These are phyloP conservation scores for Leptarthrus brevirostris DNA, from an alignment of 2,888 invertebrate species.

Conservation along the genomic window DNA sequence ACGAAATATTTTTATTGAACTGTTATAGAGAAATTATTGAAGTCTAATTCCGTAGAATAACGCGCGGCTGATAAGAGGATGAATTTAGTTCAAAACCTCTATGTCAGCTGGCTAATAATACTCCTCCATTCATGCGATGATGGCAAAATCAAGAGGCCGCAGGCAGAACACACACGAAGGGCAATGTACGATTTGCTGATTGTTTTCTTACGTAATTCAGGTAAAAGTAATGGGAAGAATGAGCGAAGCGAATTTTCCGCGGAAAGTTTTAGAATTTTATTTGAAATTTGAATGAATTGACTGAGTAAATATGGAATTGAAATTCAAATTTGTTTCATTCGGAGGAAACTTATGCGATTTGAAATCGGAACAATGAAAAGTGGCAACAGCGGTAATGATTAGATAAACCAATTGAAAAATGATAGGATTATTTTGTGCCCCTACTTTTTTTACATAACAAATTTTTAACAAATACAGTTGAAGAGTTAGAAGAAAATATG, in stretches of 20 bases:
- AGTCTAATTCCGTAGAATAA: constrained; percentile 26
- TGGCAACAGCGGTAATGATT: no score
- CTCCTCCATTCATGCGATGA: neutral
- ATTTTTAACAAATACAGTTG: no score
- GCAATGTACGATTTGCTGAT: constrained; percentile 36
- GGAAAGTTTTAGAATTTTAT: neutral
- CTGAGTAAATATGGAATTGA: no score
- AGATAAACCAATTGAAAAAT: no score
- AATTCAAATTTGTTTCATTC: no score
- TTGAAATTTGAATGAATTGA: no score
- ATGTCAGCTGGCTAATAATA: constrained; percentile 29
- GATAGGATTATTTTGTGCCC: no score
- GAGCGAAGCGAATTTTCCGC: neutral
- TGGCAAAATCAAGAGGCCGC: neutral
- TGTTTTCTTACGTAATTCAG: constrained; percentile 42
- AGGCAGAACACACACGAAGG: constrained; percentile 9
- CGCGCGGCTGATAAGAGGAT: constrained; percentile 25
- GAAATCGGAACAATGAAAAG: no score
- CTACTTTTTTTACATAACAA: no score
- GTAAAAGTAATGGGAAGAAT: neutral
- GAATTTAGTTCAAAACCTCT: constrained; percentile 31
- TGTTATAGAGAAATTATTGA: constrained; percentile 27
- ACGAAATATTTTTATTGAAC: constrained; percentile 21
- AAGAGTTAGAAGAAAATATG: no score
- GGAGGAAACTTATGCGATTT: no score